Percentiles rank a stretch among this genome's conserved stretches.
Conservation (phyloP, 2,113 vertebrate species). For the Carlito syrichta region DNA sequence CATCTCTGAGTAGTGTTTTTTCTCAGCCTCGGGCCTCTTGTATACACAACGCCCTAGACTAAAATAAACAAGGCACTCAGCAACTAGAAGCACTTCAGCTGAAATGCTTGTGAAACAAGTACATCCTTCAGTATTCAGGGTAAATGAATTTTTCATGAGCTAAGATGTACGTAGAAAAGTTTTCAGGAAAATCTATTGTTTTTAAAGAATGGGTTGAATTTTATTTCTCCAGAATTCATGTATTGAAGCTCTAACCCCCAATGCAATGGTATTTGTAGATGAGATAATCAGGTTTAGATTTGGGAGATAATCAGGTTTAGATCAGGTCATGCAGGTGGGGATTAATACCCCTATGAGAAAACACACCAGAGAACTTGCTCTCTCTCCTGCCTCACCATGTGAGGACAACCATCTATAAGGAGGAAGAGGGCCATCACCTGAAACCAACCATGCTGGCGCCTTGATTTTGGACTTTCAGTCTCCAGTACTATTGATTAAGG, state of each 20-base stretch:
- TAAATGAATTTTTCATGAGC: constrained; percentile 72
- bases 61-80: constrained; percentile 69
- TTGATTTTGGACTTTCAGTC: background rate
- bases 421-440: background rate
- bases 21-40: constrained; percentile 55
- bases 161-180: constrained; percentile 56
- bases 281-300: too few species aligned
- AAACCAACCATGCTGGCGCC: background rate
- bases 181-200: constrained; percentile 55
- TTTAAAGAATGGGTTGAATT: constrained; percentile 2
- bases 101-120: constrained; percentile 59
- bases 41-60: constrained; percentile 34
- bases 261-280: background rate
- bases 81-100: constrained; percentile 53
- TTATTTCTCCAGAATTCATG: background rate
- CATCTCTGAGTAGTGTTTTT: background rate
- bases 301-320: background rate
- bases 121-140: constrained; percentile 53
- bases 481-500: background rate
- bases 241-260: background rate
- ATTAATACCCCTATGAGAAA: background rate
- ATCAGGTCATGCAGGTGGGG: background rate
- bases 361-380: background rate
- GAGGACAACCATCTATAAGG: background rate
- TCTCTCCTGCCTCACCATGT: background rate